These are phyloP conservation scores for Ariopsis seemanni DNA, from an alignment of 2,113 vertebrate species.

Conservation along the genomic window DNA sequence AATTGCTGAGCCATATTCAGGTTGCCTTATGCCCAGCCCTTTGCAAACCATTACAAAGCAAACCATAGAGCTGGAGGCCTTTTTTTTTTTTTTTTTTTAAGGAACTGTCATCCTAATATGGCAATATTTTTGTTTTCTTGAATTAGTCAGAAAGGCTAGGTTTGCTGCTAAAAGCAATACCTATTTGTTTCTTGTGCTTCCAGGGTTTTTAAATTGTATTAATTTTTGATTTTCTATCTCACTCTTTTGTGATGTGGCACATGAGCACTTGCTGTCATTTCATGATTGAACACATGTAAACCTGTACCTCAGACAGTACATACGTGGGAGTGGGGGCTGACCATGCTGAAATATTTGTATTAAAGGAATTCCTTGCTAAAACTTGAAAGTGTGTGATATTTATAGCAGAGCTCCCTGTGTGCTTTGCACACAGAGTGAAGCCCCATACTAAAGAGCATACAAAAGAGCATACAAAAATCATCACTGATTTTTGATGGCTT, in stretches of 20 bases:
- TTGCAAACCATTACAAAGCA: conserved; percentile 1
- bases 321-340: conserved; percentile 45
- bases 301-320: conserved; percentile 44
- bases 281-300: conserved; percentile 33
- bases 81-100: neutral
- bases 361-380: conserved; percentile 65
- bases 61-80: neutral
- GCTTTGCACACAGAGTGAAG: no score
- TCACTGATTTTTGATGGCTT: no score
- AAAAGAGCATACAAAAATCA: no score
- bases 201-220: conserved; percentile 25
- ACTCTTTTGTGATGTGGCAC: conserved; percentile 42
- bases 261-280: conserved; percentile 43
- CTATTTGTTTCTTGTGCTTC: conserved; percentile 16
- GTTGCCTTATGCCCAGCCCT: conserved; percentile 30
- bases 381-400: neutral
- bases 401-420: neutral
- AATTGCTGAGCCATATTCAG: conserved; percentile 28
- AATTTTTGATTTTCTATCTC: conserved; percentile 23
- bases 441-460: no score
- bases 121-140: conserved; percentile 31
- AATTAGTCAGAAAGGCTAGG: conserved; percentile 4
- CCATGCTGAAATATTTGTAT: conserved; percentile 72
- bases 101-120: conserved; percentile 18
- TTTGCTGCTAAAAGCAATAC: conserved; percentile 10